These are phyloP conservation scores for Brachionus angularis DNA, from an alignment of 1,140 invertebrate species.

Conservation along the genomic window DNA sequence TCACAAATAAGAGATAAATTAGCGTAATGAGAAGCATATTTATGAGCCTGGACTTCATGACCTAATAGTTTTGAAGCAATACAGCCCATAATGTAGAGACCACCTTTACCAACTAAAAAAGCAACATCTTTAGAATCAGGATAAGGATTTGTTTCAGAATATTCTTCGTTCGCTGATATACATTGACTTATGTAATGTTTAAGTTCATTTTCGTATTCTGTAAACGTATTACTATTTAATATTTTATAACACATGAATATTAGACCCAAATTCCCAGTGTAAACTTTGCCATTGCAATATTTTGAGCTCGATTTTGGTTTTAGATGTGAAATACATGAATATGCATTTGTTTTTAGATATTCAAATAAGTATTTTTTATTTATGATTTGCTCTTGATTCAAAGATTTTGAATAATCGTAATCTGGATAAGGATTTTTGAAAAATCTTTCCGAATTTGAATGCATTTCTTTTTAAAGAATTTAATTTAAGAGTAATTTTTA, in stretches of 20 bases:
- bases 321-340: too few species aligned
- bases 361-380: too few species aligned
- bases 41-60: conserved; percentile 18
- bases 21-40: conserved; percentile 19
- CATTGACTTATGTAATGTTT: conserved; percentile 31
- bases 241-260: conserved; percentile 38
- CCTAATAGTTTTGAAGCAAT: conserved; percentile 12
- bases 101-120: conserved; percentile 34
- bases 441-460: too few species aligned
- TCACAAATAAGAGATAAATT: conserved; percentile 21
- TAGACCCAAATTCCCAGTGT: conserved; percentile 38
- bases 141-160: background rate
- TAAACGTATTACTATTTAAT: background rate
- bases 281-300: too few species aligned
- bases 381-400: too few species aligned
- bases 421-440: too few species aligned
- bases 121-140: conserved; percentile 15
- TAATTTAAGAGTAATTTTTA: too few species aligned
- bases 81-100: conserved; percentile 6
- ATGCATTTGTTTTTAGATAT: too few species aligned
- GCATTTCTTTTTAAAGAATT: too few species aligned
- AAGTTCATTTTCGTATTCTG: background rate
- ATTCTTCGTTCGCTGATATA: conserved; percentile 36
- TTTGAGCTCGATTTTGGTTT: too few species aligned
- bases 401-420: too few species aligned